phyloP scores from a whole-genome alignment of 1,140 invertebrate species.

The Leptinotarsa texana region DNA sequence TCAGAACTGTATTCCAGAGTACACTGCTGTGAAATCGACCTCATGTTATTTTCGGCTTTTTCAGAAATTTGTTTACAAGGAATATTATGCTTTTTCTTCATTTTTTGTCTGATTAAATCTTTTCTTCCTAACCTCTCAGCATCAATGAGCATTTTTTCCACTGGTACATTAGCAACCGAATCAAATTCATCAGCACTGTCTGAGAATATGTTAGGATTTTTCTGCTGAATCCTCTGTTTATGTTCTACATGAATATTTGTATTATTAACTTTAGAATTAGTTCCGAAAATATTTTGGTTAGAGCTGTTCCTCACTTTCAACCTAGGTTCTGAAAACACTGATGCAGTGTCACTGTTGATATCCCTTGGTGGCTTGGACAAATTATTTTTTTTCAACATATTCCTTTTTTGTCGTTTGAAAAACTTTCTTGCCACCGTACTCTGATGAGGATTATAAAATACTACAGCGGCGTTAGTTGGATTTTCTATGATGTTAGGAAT shows the following conservation, averaged over 20 bases:
- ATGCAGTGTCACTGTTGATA: conserved; percentile 61
- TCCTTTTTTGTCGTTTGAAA: conserved; percentile 82
- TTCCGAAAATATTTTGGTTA: conserved; percentile 68
- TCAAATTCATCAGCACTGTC: conserved; percentile 60
- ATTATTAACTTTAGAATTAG: conserved; percentile 74
- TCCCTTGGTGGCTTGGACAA: conserved; percentile 67
- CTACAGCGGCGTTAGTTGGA: conserved; percentile 65
- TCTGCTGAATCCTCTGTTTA: conserved; percentile 52
- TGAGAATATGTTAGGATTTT: conserved; percentile 67
- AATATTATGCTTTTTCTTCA: conserved; percentile 59
- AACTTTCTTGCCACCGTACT: conserved; percentile 90
- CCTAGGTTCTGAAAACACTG: conserved; percentile 59
- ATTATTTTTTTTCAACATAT: conserved; percentile 75
- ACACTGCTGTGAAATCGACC: conserved; percentile 63
- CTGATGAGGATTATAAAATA: conserved; percentile 92
- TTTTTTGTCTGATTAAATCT: conserved; percentile 37
- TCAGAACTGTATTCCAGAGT: conserved; percentile 75
- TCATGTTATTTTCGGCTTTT: conserved; percentile 56
- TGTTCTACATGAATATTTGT: conserved; percentile 75
- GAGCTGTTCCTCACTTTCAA: conserved; percentile 62
- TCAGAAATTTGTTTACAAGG: conserved; percentile 41
- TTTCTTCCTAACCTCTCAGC: conserved; percentile 49
- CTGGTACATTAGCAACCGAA: conserved; percentile 47
- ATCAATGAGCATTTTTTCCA: conserved; percentile 52
- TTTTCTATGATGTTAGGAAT: conserved; percentile 71